A percentile compares a stretch with the other conserved stretches of the same genome.
phyloP scores from a whole-genome alignment of 2,113 vertebrate genomes.

The Sciurus niger region DNA sequence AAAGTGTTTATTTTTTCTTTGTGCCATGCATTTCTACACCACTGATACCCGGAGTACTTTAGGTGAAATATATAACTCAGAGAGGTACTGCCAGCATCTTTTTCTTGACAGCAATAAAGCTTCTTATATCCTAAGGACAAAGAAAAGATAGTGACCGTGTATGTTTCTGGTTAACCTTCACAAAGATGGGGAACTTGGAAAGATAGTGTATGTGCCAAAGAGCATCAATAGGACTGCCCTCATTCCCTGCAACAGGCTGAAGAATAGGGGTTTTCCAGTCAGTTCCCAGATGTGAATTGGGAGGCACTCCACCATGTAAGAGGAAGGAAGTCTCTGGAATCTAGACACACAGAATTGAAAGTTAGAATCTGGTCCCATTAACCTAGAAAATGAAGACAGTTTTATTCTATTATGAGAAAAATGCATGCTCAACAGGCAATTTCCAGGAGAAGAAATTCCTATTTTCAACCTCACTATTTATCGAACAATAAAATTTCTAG shows the following conservation, averaged over 20 bases:
- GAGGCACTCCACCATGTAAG: conserved; percentile 69
- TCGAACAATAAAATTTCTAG: conserved; percentile 1
- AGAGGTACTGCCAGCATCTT: neutral
- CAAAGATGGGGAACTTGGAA: conserved; percentile 67
- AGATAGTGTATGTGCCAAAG: conserved; percentile 72
- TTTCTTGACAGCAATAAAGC: neutral
- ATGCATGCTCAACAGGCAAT: conserved; percentile 23
- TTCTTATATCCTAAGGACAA: neutral
- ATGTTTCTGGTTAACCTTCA: conserved; percentile 77
- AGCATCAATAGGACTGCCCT: conserved; percentile 63
- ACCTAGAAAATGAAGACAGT: conserved; percentile 60
- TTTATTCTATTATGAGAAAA: conserved; percentile 65
- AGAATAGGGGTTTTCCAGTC: conserved; percentile 66
- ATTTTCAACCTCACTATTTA: conserved; percentile 10
- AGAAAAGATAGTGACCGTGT: conserved; percentile 68
- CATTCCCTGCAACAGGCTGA: conserved; percentile 70
- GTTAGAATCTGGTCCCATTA: neutral
- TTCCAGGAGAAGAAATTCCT: conserved; percentile 29
- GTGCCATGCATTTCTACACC: neutral
- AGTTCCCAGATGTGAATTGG: conserved; percentile 73
- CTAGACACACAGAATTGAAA: conserved; percentile 57
- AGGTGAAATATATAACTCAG: neutral
- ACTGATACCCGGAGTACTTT: neutral
- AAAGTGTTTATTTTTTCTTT: conserved; percentile 18
- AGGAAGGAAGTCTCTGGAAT: conserved; percentile 75